Percentiles rank a stretch among this genome's conserved stretches.
These are phyloP conservation scores for Polymixis flavicincta DNA, from an alignment of 2,888 invertebrate species.

Conservation along the genomic window DNA sequence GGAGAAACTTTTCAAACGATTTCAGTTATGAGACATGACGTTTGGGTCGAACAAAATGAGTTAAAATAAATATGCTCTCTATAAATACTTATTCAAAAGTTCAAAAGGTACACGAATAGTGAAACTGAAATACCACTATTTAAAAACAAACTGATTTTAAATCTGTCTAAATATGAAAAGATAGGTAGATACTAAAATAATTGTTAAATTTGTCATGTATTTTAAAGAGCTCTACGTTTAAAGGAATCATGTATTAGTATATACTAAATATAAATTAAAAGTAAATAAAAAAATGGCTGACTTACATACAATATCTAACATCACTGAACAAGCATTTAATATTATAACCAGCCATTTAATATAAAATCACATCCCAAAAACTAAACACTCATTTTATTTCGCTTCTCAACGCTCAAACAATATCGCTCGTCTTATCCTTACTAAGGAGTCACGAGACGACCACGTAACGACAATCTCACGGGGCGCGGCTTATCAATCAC, in stretches of 20 bases:
- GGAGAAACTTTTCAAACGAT: background rate
- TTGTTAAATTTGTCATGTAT: background rate
- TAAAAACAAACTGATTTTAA: background rate
- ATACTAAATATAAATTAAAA: background rate
- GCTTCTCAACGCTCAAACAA: constrained; percentile 7
- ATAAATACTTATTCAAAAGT: background rate
- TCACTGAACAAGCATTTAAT: background rate
- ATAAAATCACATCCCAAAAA: background rate
- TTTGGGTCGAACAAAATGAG: background rate
- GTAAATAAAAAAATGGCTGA: background rate
- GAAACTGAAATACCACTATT: background rate
- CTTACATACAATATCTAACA: background rate
- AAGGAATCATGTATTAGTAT: background rate
- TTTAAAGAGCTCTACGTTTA: background rate
- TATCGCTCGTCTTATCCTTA: constrained; percentile 64
- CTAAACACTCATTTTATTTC: background rate
- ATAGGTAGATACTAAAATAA: no score
- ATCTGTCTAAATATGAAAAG: background rate
- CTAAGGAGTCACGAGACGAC: constrained; percentile 67
- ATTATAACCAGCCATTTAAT: background rate
- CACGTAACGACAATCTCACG: constrained; percentile 72
- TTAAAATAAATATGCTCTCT: background rate
- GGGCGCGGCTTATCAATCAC: constrained; percentile 85
- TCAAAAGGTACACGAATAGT: background rate
- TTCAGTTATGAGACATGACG: background rate